Evolutionary conservation across 1,140 invertebrate species (phyloP), one percentile per base, ranked within the genome.

Genomic region (Calliphora vicina): DNA sequence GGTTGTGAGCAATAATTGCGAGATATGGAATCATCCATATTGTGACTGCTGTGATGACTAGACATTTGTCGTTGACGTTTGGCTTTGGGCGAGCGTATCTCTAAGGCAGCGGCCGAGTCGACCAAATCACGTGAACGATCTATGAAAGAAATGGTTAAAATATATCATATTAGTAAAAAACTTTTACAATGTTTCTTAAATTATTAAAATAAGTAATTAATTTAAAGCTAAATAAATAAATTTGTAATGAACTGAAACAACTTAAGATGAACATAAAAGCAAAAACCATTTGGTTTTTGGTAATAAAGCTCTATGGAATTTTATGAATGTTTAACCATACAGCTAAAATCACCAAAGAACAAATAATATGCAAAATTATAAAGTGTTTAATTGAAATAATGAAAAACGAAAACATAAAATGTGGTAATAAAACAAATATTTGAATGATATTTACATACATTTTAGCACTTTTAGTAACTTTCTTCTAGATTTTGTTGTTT

Each of bases 311-410:
- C 88, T 90, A 90, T 90, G 89, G 89, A 89, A 83, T 71, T 85
- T 50, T 50, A 20, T 13, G 35, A 20, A 84, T 23, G n/a, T 67
- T 42, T 72, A 25, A 89, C 87, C 89, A 90, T 90, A 90, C 88
- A 90, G 89, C 89, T 90, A 89, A 90, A 90, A 90, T 89, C 88
- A 90, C 89, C 89, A 90, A 90, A 90, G 89, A 90, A 2, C 86
- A 88, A 89, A 90, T 90, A 90, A 88, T 86, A 86, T 87, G 87
- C 88, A 87, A 89, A 85, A 84, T 42, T 25, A 82, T 80, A 85
- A 85, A 50, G 45, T 50, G 12, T 57, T 74, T 82, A 85, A 85
- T 29, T 83, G 84, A 86, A 86, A 82, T n/a, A 25, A 85, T n/a
- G n/a, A 86, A 85, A 61, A 84, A 82, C 84, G 35, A 82, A 81